These are phyloP conservation scores for Halcyon malimbica DNA, from an alignment of 2,113 vertebrate genomes.

Conservation along the genomic window DNA sequence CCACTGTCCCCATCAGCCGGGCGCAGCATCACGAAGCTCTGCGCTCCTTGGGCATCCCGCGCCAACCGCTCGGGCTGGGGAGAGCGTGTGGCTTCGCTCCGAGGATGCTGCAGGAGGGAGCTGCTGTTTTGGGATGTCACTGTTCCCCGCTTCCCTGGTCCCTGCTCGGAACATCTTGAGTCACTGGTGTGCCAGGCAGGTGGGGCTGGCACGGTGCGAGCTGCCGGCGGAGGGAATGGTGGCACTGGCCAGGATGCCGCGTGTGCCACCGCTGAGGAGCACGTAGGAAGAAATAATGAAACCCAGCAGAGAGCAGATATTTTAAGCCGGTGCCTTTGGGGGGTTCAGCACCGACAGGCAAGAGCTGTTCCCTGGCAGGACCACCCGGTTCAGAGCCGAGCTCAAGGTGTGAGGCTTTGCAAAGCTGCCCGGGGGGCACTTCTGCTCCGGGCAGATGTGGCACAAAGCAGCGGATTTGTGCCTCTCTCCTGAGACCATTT, in stretches of 20 bases:
- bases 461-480: accelerated
- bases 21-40: neutral
- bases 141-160: neutral
- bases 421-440: accelerated
- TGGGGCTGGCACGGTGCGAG: neutral
- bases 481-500: no score
- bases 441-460: neutral
- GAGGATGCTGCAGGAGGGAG: neutral
- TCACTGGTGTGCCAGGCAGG: neutral
- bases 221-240: neutral
- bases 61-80: neutral
- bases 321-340: neutral
- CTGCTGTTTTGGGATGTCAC: neutral
- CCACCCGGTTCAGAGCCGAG: accelerated
- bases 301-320: neutral
- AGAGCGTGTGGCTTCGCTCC: accelerated
- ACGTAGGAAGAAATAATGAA: neutral
- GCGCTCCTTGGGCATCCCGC: accelerated
- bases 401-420: accelerated
- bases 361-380: neutral
- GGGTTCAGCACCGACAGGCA: neutral
- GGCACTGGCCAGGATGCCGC: neutral
- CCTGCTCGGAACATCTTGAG: neutral
- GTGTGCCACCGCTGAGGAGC: neutral
- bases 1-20: accelerated